Conservation (phyloP, 1,140 invertebrate genomes). For the Drosophila mauritiana region DNA sequence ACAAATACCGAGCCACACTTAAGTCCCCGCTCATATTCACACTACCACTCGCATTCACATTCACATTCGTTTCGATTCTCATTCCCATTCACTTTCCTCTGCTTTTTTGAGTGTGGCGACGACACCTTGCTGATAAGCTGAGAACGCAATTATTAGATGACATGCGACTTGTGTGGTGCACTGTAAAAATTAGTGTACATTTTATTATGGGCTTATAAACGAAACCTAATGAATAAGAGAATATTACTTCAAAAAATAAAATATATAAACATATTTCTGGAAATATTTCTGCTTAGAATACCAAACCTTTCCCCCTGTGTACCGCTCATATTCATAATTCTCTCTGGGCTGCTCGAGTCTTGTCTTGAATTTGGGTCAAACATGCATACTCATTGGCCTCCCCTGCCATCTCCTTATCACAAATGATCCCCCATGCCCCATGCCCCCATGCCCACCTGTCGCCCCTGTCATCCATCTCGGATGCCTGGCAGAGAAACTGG, state of each 20-base stretch:
- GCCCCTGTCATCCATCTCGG: constrained; percentile 2
- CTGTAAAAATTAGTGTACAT: not conserved
- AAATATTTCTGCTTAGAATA: no score
- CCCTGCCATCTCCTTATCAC: constrained; percentile 48
- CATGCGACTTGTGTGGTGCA: constrained; percentile 27
- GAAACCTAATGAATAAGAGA: not conserved
- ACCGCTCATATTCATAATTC: constrained; percentile 46
- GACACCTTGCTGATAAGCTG: constrained; percentile 55
- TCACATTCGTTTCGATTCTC: constrained; percentile 29
- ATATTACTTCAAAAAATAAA: no score
- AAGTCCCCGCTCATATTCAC: constrained; percentile 48
- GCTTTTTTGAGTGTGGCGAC: constrained; percentile 32
- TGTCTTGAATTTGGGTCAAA: constrained; percentile 77
- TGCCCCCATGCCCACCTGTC: not conserved
- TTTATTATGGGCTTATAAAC: not conserved
- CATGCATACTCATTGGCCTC: constrained; percentile 77
- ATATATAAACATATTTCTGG: no score
- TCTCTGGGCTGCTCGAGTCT: constrained; percentile 26
- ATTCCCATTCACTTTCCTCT: constrained; percentile 67
- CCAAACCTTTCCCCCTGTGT: constrained; percentile 16
- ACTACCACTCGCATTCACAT: constrained; percentile 11
- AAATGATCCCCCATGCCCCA: not conserved
- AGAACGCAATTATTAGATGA: constrained; percentile 66
- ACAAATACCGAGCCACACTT: constrained; percentile 37
- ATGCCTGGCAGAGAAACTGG: constrained; percentile 46